Base-by-base conservation (phyloP, 2,797 vertebrate species). In the Thunnus albacares region DNA sequence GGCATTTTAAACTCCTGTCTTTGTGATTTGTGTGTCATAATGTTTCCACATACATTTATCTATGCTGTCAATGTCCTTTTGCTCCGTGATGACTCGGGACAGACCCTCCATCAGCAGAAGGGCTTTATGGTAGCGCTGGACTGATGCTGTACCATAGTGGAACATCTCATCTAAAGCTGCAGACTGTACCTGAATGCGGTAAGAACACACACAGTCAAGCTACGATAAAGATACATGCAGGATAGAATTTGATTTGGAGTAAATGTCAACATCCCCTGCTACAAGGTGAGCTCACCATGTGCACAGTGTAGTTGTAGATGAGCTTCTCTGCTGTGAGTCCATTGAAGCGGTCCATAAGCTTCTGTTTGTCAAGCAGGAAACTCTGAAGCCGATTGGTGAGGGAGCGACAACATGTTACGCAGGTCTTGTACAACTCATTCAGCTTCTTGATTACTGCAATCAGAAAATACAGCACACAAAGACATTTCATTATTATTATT, bases 111-210 rank as follows among this genome's bases (percentile, higher is more conserved):
- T 96, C 62, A 99, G 95, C 80, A 99, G 92, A 73, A 99, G 93
- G 20, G 98, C 97, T 88, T 97, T 98, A 73, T 98, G 97, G 92
- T 99, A 99, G 81, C 97, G 96, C 74, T 98, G 97, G 5, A 96
- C 88, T 0, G 97, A 98, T 38, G 96, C 95, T 74, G 96, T 94
- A 14, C 96, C 95, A 55, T 94, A 96, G 81, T 98, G 97, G 90
- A 99, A 99, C 98, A 99, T 99, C 94, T 99, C 98, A 55, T 99
- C 98, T 79, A 99, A 92, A 7, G 98, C 98, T 1, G 98, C 97
- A 10, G 97, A 94, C 87, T 99, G 98, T 2, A 99, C 97, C 98
- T 99, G 87, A 45, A 76, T 6, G 12, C 18, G 72, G 26, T 0
- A 14, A 79, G 7, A 30, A 71, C 22, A 80, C 12, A 78, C 7